Evolutionary conservation across 2,113 vertebrate species (phyloP).

Genomic region (Steatornis caripensis): DNA sequence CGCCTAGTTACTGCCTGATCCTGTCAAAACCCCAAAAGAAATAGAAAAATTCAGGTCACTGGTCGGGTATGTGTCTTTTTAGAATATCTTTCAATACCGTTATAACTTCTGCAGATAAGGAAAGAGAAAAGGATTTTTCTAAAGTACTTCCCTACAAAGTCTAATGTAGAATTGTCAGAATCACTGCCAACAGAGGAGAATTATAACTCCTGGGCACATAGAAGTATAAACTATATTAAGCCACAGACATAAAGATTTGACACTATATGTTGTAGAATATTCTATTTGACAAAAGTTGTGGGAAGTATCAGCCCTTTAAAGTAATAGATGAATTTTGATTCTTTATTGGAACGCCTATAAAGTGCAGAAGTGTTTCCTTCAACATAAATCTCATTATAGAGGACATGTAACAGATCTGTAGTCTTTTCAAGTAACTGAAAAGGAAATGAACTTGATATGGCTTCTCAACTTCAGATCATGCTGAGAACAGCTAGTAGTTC

Average conservation of each 20-base stretch:
- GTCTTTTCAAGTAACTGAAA: neutral
- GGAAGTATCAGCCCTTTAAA: neutral
- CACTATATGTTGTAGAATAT: neutral
- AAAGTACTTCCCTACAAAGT: neutral
- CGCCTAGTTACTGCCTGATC: neutral
- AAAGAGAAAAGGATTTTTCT: neutral
- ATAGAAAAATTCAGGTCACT: neutral
- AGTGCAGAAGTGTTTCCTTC: neutral
- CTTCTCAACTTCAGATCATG: neutral
- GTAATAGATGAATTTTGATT: neutral
- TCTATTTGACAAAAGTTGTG: neutral
- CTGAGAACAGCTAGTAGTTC: neutral
- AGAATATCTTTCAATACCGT: neutral
- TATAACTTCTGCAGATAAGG: neutral
- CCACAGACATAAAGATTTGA: neutral
- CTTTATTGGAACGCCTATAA: neutral
- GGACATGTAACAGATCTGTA: neutral
- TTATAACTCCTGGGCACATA: neutral
- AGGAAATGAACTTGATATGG: neutral
- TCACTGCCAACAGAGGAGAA: neutral
- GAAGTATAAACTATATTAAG: neutral
- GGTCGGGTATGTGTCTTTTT: neutral
- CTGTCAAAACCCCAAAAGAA: neutral
- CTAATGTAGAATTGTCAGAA: neutral
- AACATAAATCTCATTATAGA: neutral